Evolutionary conservation across 1,140 invertebrate genomes (phyloP).

Genomic region (Drosophila bocki): DNA sequence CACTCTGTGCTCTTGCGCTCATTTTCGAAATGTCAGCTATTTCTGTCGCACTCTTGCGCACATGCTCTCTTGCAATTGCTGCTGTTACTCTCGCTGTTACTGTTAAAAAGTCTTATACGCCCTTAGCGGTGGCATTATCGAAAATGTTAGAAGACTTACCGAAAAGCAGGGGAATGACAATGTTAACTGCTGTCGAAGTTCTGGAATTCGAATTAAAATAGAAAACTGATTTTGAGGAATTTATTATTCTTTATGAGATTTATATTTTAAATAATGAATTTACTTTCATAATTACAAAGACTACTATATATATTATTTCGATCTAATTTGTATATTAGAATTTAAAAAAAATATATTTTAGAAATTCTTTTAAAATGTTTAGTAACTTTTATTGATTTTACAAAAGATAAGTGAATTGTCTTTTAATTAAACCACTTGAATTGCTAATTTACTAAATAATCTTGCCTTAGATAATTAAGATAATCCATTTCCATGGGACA

Average conservation of each 20-base stretch:
- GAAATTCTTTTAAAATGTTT: background rate
- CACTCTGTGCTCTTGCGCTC: slow-evolving; percentile 31
- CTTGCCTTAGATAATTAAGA: background rate
- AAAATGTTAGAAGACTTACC: slow-evolving; percentile 41
- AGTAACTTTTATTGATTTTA: background rate
- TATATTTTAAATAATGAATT: background rate
- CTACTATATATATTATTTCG: too few species aligned
- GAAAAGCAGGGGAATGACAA: background rate
- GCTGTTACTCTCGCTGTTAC: slow-evolving; percentile 46
- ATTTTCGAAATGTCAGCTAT: slow-evolving; percentile 52
- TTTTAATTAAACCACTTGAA: background rate
- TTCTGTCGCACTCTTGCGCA: slow-evolving; percentile 48
- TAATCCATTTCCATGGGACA: background rate
- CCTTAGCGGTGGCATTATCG: slow-evolving; percentile 33
- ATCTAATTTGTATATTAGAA: too few species aligned
- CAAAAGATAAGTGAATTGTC: background rate
- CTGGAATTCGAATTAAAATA: background rate
- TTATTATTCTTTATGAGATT: background rate
- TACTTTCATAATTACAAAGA: too few species aligned
- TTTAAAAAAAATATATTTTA: background rate
- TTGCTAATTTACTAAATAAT: background rate
- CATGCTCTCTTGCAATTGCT: background rate
- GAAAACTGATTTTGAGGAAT: background rate
- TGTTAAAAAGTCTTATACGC: slow-evolving; percentile 66
- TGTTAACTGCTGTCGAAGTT: slow-evolving; percentile 11